These are phyloP conservation scores for Luidia sarsii DNA, from an alignment of 53 echinoderm and acorn worm genomes.

Conservation along the genomic window DNA sequence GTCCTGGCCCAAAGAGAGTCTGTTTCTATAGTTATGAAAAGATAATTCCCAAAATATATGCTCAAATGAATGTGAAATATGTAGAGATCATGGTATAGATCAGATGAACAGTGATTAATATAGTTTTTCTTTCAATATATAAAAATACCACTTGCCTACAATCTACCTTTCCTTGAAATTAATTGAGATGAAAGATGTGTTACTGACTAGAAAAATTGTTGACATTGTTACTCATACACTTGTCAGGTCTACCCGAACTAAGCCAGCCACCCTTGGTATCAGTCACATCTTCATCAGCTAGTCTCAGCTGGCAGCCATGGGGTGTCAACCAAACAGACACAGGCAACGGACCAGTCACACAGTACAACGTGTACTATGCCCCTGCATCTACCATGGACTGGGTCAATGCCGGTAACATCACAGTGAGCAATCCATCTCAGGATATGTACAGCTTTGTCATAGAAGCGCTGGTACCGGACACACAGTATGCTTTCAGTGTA, in stretches of 20 bases:
- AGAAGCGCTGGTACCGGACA: slow-evolving; percentile 40
- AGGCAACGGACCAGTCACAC: slow-evolving; percentile 56
- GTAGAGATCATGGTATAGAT: too few species aligned
- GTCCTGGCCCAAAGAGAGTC: too few species aligned
- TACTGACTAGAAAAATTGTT: too few species aligned
- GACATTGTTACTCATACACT: too few species aligned
- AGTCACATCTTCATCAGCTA: neutral
- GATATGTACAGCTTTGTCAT: neutral
- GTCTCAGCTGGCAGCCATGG: slow-evolving; percentile 38
- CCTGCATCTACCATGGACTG: neutral
- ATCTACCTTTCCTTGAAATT: too few species aligned
- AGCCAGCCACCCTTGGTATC: slow-evolving; percentile 25
- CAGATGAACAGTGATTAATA: too few species aligned
- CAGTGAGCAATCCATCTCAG: slow-evolving; percentile 10
- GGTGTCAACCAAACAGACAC: slow-evolving; percentile 4
- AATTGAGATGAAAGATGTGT: too few species aligned
- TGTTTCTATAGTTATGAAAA: too few species aligned
- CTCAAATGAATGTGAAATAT: too few species aligned
- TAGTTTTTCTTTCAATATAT: too few species aligned
- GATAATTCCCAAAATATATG: too few species aligned
- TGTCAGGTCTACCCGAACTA: neutral
- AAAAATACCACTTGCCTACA: too few species aligned
- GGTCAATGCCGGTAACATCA: neutral
- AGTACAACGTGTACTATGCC: slow-evolving; percentile 46
- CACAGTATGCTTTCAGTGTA: slow-evolving; percentile 57